Conservation (phyloP, 30 jellyfish, hydroid and myxozoan species). For the Aurelia sp. region DNA sequence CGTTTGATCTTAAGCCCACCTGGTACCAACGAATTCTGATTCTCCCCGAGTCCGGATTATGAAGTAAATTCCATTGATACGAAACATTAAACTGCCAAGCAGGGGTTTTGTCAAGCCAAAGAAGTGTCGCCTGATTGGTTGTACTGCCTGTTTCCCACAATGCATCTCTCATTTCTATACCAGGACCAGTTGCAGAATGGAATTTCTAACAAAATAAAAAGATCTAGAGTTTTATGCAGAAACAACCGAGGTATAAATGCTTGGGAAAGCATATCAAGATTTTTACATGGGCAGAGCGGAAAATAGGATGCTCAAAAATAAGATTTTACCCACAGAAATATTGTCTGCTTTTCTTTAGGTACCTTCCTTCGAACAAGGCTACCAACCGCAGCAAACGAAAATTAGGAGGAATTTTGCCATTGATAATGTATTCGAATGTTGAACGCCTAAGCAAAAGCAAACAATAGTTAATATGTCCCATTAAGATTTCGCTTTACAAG, state of each 20-base stretch:
- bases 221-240: neutral
- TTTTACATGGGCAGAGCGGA: too few relatives aligned
- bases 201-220: slow-evolving; percentile 19
- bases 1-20: slow-evolving; percentile 37
- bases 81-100: slow-evolving; percentile 45
- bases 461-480: too few relatives aligned
- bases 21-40: slow-evolving; percentile 64
- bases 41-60: slow-evolving; percentile 68
- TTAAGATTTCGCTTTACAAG: too few relatives aligned
- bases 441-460: too few relatives aligned
- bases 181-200: slow-evolving; percentile 72
- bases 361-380: neutral
- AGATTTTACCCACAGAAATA: too few relatives aligned
- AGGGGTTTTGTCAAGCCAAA: slow-evolving; percentile 61
- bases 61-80: slow-evolving; percentile 59
- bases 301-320: too few relatives aligned
- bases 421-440: too few relatives aligned
- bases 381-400: neutral
- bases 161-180: slow-evolving; percentile 59
- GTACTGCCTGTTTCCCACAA: slow-evolving; percentile 78
- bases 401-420: neutral
- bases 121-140: slow-evolving; percentile 40
- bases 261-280: too few relatives aligned
- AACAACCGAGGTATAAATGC: too few relatives aligned
- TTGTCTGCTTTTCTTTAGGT: too few relatives aligned